Percentiles rank a stretch among this genome's conserved stretches.
These are phyloP conservation scores for Cydia amplana DNA, from an alignment of 1,140 invertebrate species.

Conservation along the genomic window DNA sequence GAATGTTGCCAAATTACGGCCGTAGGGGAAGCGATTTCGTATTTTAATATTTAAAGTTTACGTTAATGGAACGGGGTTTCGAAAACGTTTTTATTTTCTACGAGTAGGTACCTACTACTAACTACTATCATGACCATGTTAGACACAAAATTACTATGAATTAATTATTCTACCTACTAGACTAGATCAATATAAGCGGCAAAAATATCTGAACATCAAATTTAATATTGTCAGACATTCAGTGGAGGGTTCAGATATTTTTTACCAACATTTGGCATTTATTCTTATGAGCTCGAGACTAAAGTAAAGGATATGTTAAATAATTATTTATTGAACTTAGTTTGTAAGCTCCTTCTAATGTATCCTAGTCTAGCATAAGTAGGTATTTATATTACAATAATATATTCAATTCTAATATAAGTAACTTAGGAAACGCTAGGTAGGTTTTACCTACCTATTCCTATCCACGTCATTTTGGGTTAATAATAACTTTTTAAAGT, in stretches of 20 bases:
- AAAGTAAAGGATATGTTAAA: constrained; percentile 34
- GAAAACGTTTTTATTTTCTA: background rate
- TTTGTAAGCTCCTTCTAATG: constrained; percentile 1
- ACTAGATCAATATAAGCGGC: background rate
- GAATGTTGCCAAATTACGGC: background rate
- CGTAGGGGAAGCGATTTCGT: background rate
- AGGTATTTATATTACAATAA: background rate
- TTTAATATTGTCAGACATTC: too few relatives aligned
- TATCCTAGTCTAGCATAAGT: background rate
- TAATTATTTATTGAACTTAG: constrained; percentile 9
- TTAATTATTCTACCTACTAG: too few relatives aligned
- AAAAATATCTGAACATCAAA: background rate
- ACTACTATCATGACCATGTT: background rate
- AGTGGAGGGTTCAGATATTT: background rate
- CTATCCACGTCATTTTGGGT: too few relatives aligned
- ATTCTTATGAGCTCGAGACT: constrained; percentile 54
- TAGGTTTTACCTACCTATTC: background rate
- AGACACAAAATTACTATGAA: background rate
- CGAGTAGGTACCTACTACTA: too few relatives aligned
- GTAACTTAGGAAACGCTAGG: background rate
- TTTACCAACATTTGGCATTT: constrained; percentile 47
- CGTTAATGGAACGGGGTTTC: background rate
- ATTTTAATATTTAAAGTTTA: background rate
- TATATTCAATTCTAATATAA: background rate
- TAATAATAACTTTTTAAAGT: too few relatives aligned